These are phyloP conservation scores for Pseudoatta argentina DNA, from an alignment of 1,140 invertebrate genomes.

Conservation along the genomic window DNA sequence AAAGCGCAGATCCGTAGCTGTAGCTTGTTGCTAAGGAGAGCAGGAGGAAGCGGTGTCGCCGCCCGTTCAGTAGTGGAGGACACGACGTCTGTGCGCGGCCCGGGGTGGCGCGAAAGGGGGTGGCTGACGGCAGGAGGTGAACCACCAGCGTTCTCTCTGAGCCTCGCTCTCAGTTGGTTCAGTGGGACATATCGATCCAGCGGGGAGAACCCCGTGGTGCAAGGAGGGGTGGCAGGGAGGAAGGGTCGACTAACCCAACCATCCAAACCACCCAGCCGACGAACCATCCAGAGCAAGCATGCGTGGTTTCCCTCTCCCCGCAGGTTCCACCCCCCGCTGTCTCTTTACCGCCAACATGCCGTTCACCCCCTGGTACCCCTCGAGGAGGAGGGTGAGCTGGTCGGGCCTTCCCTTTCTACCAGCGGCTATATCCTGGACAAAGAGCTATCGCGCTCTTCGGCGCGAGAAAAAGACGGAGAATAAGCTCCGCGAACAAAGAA, in stretches of 20 bases:
- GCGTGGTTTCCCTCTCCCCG: constrained; percentile 46
- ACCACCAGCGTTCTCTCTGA: constrained; percentile 40
- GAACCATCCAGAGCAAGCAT: constrained; percentile 70
- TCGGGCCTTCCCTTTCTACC: constrained; percentile 58
- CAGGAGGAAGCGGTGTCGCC: constrained; percentile 60
- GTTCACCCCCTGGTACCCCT: constrained; percentile 26
- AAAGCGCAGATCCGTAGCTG: constrained; percentile 41
- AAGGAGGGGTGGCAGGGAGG: background rate
- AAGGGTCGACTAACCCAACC: constrained; percentile 61
- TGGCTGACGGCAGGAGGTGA: constrained; percentile 42
- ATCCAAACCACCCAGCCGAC: constrained; percentile 64
- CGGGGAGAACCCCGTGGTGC: constrained; percentile 33
- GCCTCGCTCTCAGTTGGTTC: constrained; percentile 73
- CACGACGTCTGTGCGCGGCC: constrained; percentile 48
- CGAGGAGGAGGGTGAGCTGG: background rate
- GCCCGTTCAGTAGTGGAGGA: constrained; percentile 48
- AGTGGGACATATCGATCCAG: constrained; percentile 76
- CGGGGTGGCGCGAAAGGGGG: constrained; percentile 45
- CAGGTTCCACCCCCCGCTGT: constrained; percentile 29
- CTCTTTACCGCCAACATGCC: constrained; percentile 50
- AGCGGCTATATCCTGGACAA: constrained; percentile 64
- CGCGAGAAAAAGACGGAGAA: constrained; percentile 39
- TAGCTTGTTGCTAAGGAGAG: constrained; percentile 61
- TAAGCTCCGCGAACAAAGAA: constrained; percentile 66
- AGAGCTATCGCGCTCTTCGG: constrained; percentile 61